Evolutionary conservation across 2,888 invertebrate genomes (phyloP), one percentile per base, ranked within the genome.

Genomic region (Nemapogon koenigi): DNA sequence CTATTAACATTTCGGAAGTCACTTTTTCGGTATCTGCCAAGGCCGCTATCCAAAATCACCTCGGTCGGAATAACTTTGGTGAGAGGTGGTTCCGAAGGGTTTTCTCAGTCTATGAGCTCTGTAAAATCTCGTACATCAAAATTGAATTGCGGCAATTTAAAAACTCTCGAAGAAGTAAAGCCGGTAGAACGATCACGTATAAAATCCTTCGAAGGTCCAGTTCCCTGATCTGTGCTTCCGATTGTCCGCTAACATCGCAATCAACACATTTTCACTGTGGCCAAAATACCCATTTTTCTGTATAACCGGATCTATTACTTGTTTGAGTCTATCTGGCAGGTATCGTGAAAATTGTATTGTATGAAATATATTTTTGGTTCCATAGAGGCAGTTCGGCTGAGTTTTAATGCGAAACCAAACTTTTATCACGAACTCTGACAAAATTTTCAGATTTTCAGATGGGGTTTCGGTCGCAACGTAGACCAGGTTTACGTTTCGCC

Each of bases 391-490:
- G 26, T 3, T 3, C 10, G 18, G 30, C 16, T 40, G 19, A 8
- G 30, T 35, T 40, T 40, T 40, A 16, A 40, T 40, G 13, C 7
- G 11, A 29, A 40, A 39, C 39, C 39, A 39, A 4, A 39, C 35
- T 27, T 19, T 39, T 29, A 39, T n/a, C 7, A 38, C 26, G 33
- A 32, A 38, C 11, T 31, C 15, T 10, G 38, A 25, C 32, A 32
- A 31, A 15, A 26, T 32, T 17, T 26, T n/a, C 16, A 29, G 19
- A 13, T 32, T 32, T 15, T 32, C 13, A 11, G 31, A 14, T 10
- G 31, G 31, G 16, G 6, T 13, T n/a, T 22, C n/a, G 30, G 30
- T 38, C 6, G 38, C 13, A 16, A 31, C 25, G 14, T 22, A 31
- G 10, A 31, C 31, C 31, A 6, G 31, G 31, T n/a, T 31, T 16